Evolutionary conservation across 2,797 vertebrate species (phyloP).

Genomic region (Phrynocephalus guinanensis): DNA sequence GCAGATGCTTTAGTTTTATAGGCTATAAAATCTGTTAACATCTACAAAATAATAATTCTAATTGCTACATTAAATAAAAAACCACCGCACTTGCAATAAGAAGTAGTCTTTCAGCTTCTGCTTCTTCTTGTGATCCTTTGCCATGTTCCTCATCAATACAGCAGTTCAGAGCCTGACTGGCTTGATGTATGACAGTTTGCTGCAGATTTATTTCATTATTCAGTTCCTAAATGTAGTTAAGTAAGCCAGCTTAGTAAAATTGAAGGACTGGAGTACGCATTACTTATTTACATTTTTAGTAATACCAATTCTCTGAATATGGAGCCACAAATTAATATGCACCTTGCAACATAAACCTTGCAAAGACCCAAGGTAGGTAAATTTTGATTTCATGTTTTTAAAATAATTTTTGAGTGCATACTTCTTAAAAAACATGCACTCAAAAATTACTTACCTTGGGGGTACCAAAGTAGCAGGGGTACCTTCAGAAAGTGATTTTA

Average conservation of each 20-base stretch:
- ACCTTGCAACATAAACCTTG: neutral
- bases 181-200: conserved; percentile 95
- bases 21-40: neutral
- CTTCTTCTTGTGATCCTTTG: conserved; percentile 94
- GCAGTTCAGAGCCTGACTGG: conserved; percentile 97
- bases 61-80: conserved; percentile 17
- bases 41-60: neutral
- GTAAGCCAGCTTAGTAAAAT: neutral
- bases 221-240: conserved; percentile 79
- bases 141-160: conserved; percentile 96
- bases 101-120: conserved; percentile 93
- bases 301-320: too few species aligned
- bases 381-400: too few species aligned
- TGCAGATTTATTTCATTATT: conserved; percentile 93
- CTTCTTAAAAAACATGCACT: too few species aligned
- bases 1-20: neutral
- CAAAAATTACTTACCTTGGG: too few species aligned
- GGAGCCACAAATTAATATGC: neutral
- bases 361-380: too few species aligned
- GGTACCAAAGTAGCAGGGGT: too few species aligned
- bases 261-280: neutral
- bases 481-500: too few species aligned
- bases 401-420: too few species aligned
- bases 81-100: conserved; percentile 89
- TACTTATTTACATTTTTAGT: neutral